phyloP scores from a whole-genome alignment of 2,113 vertebrate species.

The Platanista minor region DNA sequence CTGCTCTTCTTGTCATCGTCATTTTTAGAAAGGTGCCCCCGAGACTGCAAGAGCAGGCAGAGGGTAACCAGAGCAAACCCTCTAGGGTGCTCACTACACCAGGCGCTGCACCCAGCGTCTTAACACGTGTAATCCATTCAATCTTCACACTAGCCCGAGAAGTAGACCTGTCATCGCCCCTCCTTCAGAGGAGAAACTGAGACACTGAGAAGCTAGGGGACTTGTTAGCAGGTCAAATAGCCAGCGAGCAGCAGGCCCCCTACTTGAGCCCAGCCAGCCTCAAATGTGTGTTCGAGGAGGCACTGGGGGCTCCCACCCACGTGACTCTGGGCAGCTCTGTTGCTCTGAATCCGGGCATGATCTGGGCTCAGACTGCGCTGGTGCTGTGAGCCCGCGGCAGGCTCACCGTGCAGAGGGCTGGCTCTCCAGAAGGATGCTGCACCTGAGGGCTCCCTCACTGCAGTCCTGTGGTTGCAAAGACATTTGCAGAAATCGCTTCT shows the following conservation, averaged over 20 bases:
- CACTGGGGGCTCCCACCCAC: background rate
- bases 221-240: background rate
- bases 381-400: accelerated
- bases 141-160: background rate
- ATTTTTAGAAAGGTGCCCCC: background rate
- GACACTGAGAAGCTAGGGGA: background rate
- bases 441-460: accelerated
- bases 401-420: accelerated
- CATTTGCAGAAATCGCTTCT: background rate
- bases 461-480: too few species aligned
- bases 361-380: accelerated
- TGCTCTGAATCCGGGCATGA: background rate
- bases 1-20: too few species aligned
- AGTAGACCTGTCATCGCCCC: background rate
- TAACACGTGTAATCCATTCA: accelerated
- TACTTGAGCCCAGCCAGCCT: background rate
- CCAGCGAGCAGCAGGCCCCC: background rate
- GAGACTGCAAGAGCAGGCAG: background rate
- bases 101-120: background rate
- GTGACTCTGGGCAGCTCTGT: background rate
- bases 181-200: background rate
- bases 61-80: background rate
- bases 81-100: too few species aligned
- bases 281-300: background rate
- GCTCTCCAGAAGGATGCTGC: background rate